Percentiles rank a stretch among this genome's conserved stretches.
Conservation (phyloP, 2,113 vertebrate genomes). For the Sula dactylatra region DNA sequence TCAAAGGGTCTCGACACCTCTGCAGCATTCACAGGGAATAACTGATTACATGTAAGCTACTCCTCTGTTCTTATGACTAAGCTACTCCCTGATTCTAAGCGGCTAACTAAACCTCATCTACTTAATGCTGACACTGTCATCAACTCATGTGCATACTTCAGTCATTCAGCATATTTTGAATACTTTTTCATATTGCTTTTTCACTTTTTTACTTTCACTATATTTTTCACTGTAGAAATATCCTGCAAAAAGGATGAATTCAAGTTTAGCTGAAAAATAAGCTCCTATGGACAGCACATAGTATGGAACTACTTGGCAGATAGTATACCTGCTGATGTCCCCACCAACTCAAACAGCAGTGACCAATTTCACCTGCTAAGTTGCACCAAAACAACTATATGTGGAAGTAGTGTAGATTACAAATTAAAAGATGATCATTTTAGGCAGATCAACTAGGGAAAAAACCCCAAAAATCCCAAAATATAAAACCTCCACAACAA, state of each 20-base stretch:
- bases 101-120: neutral
- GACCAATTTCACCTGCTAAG: neutral
- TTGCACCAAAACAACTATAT: neutral
- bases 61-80: neutral
- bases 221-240: neutral
- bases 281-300: neutral
- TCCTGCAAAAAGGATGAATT: neutral
- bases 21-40: neutral
- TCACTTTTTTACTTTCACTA: neutral
- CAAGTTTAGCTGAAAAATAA: neutral
- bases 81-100: neutral
- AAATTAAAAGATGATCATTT: neutral
- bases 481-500: neutral
- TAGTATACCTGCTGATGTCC: neutral
- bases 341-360: neutral
- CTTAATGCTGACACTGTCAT: neutral
- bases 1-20: neutral
- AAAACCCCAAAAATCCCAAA: neutral
- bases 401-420: neutral
- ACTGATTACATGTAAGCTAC: neutral
- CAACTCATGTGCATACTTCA: rapidly evolving
- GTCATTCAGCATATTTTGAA: neutral
- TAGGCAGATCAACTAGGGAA: neutral
- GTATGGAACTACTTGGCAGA: neutral
- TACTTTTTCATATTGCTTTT: neutral